phyloP scores from a whole-genome alignment of 2,888 invertebrate species.

The Lepidocyrtoides sp. region DNA sequence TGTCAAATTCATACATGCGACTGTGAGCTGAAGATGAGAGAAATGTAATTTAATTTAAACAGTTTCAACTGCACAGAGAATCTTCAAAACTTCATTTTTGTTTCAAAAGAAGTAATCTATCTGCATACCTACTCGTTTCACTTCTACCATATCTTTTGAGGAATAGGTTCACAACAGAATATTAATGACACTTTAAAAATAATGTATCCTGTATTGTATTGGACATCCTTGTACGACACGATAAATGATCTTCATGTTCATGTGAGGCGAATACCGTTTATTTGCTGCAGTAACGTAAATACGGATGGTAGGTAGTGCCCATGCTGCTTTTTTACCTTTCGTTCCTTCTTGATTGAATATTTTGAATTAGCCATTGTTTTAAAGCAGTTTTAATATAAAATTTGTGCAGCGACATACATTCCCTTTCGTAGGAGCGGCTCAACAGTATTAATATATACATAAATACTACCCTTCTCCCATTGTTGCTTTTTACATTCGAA shows the following conservation, averaged over 20 bases:
- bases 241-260: background rate
- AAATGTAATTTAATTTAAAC: background rate
- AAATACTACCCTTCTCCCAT: background rate
- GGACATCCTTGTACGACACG: background rate
- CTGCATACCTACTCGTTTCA: background rate
- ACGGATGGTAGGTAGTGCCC: background rate
- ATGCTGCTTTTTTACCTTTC: background rate
- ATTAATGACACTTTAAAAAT: conserved; percentile 38
- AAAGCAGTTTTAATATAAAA: background rate
- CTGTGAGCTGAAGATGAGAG: background rate
- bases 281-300: background rate
- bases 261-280: background rate
- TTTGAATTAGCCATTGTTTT: background rate
- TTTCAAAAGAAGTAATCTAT: too few relatives aligned
- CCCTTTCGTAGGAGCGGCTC: background rate
- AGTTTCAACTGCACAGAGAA: background rate
- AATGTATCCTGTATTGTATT: conserved; percentile 17
- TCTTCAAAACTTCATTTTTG: background rate
- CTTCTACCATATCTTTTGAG: conserved; percentile 20
- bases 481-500: background rate
- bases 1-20: background rate
- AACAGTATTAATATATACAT: background rate
- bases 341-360: background rate
- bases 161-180: conserved; percentile 5
- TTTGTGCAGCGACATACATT: too few relatives aligned